Conservation (phyloP, 2,797 vertebrate genomes). For the Gambelia wislizenii region DNA sequence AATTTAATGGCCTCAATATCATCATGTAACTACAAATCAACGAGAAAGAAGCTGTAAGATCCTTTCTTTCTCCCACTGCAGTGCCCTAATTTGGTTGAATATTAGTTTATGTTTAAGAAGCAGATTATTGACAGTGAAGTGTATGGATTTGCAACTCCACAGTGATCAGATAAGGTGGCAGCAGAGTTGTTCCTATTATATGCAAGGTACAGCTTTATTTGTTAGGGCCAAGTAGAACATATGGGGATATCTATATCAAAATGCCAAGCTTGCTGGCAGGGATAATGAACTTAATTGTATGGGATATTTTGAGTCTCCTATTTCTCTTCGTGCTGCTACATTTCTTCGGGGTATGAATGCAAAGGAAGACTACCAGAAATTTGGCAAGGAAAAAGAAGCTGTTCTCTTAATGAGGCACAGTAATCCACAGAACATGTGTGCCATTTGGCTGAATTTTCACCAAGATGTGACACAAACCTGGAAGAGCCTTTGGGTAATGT, state of each 20-base stretch:
- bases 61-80: slow-evolving; percentile 42
- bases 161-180: slow-evolving; percentile 48
- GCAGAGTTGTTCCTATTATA: slow-evolving; percentile 55
- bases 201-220: slow-evolving; percentile 34
- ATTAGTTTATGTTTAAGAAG: slow-evolving; percentile 63
- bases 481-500: background rate
- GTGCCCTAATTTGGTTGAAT: slow-evolving; percentile 69
- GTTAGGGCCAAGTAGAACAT: slow-evolving; percentile 51
- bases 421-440: background rate
- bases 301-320: slow-evolving; percentile 29
- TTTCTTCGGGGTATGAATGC: slow-evolving; percentile 29
- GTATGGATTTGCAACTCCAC: slow-evolving; percentile 59
- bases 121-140: slow-evolving; percentile 47
- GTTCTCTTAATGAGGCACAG: background rate
- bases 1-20: slow-evolving; percentile 73
- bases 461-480: slow-evolving; percentile 4
- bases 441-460: slow-evolving; percentile 4
- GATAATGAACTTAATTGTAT: slow-evolving; percentile 64
- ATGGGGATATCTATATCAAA: slow-evolving; percentile 54
- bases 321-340: slow-evolving; percentile 38
- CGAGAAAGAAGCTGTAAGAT: slow-evolving; percentile 59
- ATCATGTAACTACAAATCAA: slow-evolving; percentile 75
- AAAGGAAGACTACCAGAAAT: slow-evolving; percentile 40
- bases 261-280: slow-evolving; percentile 64
- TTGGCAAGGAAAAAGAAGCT: slow-evolving; percentile 21